Conservation (phyloP, 2,113 vertebrate genomes). For the Rattus norvegicus region DNA sequence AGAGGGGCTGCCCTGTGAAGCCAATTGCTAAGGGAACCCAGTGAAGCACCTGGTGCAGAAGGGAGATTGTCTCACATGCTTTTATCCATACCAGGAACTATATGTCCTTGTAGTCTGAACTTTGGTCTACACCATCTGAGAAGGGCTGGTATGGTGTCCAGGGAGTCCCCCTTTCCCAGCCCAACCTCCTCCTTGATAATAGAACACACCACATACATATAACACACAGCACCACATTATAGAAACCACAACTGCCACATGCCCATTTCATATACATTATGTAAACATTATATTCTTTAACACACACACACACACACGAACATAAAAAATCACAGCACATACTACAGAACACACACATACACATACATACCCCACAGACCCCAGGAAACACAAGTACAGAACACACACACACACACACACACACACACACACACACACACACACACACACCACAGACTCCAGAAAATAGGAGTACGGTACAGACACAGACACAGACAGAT, state of each 20-base stretch:
- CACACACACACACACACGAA: background rate
- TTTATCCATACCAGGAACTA: fast-evolving
- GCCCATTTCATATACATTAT: background rate
- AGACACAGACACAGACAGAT: background rate
- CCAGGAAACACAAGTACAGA: background rate
- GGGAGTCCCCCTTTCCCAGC: too few relatives aligned
- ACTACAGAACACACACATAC: background rate
- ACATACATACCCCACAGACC: background rate
- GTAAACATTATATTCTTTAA: background rate
- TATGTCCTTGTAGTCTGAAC: fast-evolving
- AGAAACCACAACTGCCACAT: background rate
- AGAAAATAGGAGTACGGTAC: too few relatives aligned
- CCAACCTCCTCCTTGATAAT: background rate
- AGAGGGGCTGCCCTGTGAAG: fast-evolving
- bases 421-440: background rate
- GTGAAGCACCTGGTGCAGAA: background rate
- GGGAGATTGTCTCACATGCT: fast-evolving
- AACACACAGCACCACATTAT: background rate
- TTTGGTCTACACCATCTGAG: background rate
- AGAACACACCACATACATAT: background rate
- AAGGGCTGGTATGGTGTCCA: background rate
- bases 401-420: background rate
- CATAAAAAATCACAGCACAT: background rate
- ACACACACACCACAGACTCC: background rate
- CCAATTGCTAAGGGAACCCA: background rate